phyloP scores from a whole-genome alignment of 2,113 vertebrate species.

The Verasper variegatus region DNA sequence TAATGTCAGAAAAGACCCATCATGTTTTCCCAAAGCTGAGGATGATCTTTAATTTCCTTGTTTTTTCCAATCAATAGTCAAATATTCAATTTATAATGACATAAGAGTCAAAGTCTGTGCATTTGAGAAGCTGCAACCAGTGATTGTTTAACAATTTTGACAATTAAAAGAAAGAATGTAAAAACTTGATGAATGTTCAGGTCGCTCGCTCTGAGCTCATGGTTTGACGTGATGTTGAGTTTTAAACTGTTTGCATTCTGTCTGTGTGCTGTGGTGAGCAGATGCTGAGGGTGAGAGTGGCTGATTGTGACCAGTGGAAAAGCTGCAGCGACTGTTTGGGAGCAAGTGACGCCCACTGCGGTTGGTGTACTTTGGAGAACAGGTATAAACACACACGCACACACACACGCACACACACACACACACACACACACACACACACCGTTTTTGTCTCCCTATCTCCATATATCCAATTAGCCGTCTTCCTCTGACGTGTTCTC shows the following conservation, averaged over 20 bases:
- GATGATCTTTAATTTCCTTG: too few species aligned
- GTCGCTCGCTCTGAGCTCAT: background rate
- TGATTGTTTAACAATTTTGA: background rate
- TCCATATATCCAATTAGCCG: constrained; percentile 15
- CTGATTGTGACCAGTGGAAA: constrained; percentile 85
- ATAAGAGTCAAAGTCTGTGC: background rate
- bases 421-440: constrained; percentile 7
- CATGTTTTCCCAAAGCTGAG: too few species aligned
- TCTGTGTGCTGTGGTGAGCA: constrained; percentile 64
- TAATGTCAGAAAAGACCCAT: too few species aligned
- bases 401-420: background rate
- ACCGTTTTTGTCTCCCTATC: constrained; percentile 10
- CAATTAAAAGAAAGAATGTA: background rate
- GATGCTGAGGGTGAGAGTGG: constrained; percentile 92
- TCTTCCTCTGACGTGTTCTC: background rate
- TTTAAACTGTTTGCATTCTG: background rate
- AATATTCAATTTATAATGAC: background rate
- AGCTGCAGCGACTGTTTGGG: constrained; percentile 89
- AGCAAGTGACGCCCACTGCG: constrained; percentile 90
- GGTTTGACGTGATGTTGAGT: background rate
- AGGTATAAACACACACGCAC: constrained; percentile 79
- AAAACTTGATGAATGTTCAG: background rate
- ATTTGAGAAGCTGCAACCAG: background rate
- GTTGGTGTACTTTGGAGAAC: constrained; percentile 95
- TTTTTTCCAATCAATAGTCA: background rate